Evolutionary conservation across 2,113 vertebrate genomes (phyloP).

Genomic region (Sinocyclocheilus maitianheensis): DNA sequence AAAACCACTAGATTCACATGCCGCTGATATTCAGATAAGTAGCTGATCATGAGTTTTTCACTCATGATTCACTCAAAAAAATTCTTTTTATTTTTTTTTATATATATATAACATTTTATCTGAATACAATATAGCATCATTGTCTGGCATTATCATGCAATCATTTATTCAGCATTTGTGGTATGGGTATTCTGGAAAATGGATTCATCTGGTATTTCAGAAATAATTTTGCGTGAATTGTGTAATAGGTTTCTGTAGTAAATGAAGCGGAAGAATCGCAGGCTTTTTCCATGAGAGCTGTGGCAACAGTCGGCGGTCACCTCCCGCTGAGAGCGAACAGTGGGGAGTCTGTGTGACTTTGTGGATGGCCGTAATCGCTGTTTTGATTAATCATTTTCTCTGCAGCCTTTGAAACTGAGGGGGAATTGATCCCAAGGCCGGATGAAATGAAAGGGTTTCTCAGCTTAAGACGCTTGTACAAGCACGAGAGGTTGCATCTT

Average conservation of each 20-base stretch:
- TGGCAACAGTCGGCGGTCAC: slow-evolving; percentile 44
- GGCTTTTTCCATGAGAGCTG: slow-evolving; percentile 32
- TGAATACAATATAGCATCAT: no score
- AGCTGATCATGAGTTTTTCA: no score
- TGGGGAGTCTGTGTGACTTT: slow-evolving; percentile 66
- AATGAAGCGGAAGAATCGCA: slow-evolving; percentile 6
- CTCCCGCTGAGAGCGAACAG: slow-evolving; percentile 64
- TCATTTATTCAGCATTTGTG: not conserved
- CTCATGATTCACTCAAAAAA: no score
- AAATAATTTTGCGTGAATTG: not conserved
- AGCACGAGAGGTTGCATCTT: slow-evolving; percentile 70
- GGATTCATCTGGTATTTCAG: not conserved
- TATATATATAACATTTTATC: no score
- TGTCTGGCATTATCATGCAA: not conserved
- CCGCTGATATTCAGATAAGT: not conserved
- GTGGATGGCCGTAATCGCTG: slow-evolving; percentile 70
- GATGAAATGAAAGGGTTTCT: slow-evolving; percentile 75
- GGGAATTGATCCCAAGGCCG: slow-evolving; percentile 60
- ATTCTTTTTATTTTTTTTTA: no score
- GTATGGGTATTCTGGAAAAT: not conserved
- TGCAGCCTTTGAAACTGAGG: slow-evolving; percentile 63
- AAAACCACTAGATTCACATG: no score
- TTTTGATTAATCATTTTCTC: slow-evolving; percentile 73
- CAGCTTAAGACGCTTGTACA: slow-evolving; percentile 77
- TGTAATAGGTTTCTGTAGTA: slow-evolving; percentile 31